Percentiles rank a stretch among this genome's conserved stretches.
These are phyloP conservation scores for Oxyscelio sp. DNA, from an alignment of 2,888 invertebrate species.

Conservation along the genomic window DNA sequence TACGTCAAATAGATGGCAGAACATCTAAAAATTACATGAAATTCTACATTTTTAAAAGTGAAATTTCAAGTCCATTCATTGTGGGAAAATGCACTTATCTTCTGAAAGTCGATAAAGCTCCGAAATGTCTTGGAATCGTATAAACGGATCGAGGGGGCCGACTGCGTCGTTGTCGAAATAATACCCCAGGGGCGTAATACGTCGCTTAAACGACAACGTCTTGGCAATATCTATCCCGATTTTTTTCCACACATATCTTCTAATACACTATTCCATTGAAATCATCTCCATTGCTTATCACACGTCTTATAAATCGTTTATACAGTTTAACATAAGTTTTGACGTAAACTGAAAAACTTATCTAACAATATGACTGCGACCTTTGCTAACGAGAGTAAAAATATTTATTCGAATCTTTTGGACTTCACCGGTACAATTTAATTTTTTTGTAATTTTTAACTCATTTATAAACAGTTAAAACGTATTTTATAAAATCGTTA, in stretches of 20 bases:
- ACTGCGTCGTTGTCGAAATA: constrained; percentile 54
- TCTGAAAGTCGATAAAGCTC: constrained; percentile 55
- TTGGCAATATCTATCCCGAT: constrained; percentile 44
- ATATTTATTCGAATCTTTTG: constrained; percentile 73
- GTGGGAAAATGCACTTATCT: constrained; percentile 43
- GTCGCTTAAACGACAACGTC: constrained; percentile 57
- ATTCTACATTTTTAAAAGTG: constrained; percentile 43
- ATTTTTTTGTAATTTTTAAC: constrained; percentile 46
- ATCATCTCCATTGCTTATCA: constrained; percentile 76
- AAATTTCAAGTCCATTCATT: constrained; percentile 39
- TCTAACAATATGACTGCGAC: constrained; percentile 61
- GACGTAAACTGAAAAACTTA: constrained; percentile 82
- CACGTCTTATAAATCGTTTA: constrained; percentile 50
- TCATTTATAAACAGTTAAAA: constrained; percentile 10
- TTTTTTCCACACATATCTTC: constrained; percentile 54
- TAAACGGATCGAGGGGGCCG: constrained; percentile 43
- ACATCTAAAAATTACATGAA: constrained; percentile 16
- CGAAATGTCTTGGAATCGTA: constrained; percentile 39
- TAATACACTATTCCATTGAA: constrained; percentile 79
- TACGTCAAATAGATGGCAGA: neutral
- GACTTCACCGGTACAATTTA: constrained; percentile 24
- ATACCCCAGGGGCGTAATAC: constrained; percentile 63
- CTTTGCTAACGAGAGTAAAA: constrained; percentile 61
- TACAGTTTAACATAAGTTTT: constrained; percentile 33
- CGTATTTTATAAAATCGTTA: too few relatives aligned